These are phyloP conservation scores for Glossophaga mutica DNA, from an alignment of 2,797 vertebrate genomes.

Conservation along the genomic window DNA sequence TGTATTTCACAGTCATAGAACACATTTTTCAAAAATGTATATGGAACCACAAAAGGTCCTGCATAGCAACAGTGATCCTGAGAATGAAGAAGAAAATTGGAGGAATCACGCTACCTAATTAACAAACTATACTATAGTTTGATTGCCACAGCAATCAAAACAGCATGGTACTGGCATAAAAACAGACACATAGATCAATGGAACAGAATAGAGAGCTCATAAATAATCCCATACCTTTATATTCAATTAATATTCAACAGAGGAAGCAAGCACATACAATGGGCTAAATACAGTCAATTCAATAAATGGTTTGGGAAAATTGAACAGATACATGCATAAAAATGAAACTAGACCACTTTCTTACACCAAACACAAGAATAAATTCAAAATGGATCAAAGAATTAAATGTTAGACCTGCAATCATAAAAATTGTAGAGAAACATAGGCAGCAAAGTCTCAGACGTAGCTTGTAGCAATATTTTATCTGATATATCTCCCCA, in stretches of 20 bases:
- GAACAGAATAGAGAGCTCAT: neutral
- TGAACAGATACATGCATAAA: neutral
- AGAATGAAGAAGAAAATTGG: neutral
- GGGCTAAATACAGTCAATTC: neutral
- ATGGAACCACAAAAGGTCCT: neutral
- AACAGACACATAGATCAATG: neutral
- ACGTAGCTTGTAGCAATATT: neutral
- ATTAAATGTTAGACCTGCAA: neutral
- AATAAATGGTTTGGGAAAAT: neutral
- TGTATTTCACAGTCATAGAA: neutral
- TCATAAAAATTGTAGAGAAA: neutral
- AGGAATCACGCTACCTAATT: neutral
- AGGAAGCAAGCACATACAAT: neutral
- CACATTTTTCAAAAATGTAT: neutral
- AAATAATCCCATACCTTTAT: neutral
- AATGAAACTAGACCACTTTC: neutral
- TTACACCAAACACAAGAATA: neutral
- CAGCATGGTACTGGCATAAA: neutral
- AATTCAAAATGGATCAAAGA: neutral
- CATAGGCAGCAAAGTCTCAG: neutral
- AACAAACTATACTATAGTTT: neutral
- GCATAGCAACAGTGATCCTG: neutral
- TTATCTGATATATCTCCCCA: neutral
- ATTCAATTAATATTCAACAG: neutral
- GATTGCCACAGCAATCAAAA: neutral